Evolutionary conservation across 2,113 vertebrate genomes (phyloP).

Genomic region (Nasalis larvatus): DNA sequence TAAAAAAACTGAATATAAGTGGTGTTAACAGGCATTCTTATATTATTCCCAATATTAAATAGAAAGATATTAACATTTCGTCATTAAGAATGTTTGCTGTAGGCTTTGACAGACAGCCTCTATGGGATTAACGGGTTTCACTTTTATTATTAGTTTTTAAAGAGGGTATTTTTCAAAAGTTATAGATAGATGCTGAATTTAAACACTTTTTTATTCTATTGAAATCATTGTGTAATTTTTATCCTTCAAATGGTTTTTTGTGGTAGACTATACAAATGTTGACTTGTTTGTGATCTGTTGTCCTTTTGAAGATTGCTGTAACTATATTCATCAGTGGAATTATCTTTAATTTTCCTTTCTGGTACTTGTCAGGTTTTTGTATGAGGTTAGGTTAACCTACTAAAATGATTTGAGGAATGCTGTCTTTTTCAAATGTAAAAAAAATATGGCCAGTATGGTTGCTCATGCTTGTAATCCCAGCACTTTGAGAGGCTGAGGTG

Average conservation of each 20-base stretch:
- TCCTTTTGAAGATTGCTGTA: neutral
- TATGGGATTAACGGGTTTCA: neutral
- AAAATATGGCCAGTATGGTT: neutral
- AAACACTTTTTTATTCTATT: neutral
- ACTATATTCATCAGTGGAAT: neutral
- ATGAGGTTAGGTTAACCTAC: neutral
- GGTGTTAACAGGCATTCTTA: neutral
- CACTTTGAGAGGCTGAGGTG: too few species aligned
- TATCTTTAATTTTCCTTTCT: conserved; percentile 37
- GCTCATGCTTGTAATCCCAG: too few species aligned
- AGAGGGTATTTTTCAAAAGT: neutral
- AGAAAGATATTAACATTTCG: neutral
- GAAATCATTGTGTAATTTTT: neutral
- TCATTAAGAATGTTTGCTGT: neutral
- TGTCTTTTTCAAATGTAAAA: neutral
- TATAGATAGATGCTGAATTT: neutral
- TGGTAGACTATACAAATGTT: neutral
- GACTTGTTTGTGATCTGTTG: neutral
- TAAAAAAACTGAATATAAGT: neutral
- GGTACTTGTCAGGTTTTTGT: neutral
- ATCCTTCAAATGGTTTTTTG: neutral
- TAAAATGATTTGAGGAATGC: neutral
- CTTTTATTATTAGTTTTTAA: neutral
- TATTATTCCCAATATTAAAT: neutral
- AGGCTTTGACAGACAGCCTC: neutral